Percentiles rank a stretch among this genome's conserved stretches.
These are phyloP conservation scores for Macrostomum lignano DNA, from an alignment of 1,140 invertebrate genomes.

Conservation along the genomic window DNA sequence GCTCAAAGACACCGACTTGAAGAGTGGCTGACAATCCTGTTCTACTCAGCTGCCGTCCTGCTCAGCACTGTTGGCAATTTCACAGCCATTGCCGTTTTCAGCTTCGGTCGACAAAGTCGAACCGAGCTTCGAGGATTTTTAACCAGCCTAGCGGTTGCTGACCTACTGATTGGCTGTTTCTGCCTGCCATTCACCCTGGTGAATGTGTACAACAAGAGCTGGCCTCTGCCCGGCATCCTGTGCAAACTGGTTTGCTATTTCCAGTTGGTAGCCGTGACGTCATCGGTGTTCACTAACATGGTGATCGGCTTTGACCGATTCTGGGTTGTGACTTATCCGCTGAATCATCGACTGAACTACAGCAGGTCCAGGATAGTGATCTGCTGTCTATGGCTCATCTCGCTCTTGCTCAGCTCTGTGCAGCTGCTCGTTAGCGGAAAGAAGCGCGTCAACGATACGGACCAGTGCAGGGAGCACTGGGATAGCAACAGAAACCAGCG, in stretches of 20 bases:
- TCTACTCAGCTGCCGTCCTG: too few species aligned
- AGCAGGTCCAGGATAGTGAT: constrained; percentile 18
- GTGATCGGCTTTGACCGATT: constrained; percentile 22
- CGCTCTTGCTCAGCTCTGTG: constrained; percentile 21
- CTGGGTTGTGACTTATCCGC: constrained; percentile 15
- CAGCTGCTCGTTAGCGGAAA: constrained; percentile 26
- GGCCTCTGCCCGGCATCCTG: constrained; percentile 21
- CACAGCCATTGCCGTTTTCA: too few species aligned
- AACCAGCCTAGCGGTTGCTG: constrained; percentile 40
- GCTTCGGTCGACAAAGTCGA: too few species aligned
- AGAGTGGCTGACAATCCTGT: too few species aligned
- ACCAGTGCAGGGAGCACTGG: constrained; percentile 23
- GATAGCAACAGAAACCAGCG: constrained; percentile 10
- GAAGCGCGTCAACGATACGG: constrained; percentile 14
- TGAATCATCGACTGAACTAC: constrained; percentile 11
- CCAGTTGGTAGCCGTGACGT: constrained; percentile 16
- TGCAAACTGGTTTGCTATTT: constrained; percentile 19
- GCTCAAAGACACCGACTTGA: too few species aligned
- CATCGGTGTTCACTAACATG: constrained; percentile 21
- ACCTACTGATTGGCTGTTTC: constrained; percentile 23
- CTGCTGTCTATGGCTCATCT: constrained; percentile 27
- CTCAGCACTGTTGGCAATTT: too few species aligned
- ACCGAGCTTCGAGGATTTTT: constrained; percentile 34
- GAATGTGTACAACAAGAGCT: constrained; percentile 11
- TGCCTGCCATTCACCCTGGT: constrained; percentile 25